Conservation (phyloP, 2,797 vertebrate genomes). For the Silurus lanzhouensis region DNA sequence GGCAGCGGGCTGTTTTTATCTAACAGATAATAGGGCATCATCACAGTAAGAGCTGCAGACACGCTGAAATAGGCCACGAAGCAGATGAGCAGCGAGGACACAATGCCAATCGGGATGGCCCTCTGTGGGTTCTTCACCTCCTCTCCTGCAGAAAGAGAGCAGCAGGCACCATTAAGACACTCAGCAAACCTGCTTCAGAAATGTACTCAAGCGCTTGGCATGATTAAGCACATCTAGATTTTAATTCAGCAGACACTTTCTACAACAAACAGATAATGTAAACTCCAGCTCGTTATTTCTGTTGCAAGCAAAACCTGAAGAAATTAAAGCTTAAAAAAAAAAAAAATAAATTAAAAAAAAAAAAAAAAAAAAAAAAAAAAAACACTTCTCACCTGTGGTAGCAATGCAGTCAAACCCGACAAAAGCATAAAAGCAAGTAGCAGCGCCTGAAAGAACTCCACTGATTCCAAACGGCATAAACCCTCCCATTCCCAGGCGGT, state of each 20-base stretch:
- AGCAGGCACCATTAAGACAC: neutral
- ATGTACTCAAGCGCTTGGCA: neutral
- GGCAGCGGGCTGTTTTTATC: slow-evolving; percentile 83
- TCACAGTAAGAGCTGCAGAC: slow-evolving; percentile 84
- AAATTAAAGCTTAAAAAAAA: neutral
- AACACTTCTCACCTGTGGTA: slow-evolving; percentile 83
- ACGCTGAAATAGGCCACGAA: slow-evolving; percentile 87
- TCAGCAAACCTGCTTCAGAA: neutral
- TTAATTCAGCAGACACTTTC: no score
- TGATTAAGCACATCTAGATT: neutral
- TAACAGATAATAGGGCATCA: slow-evolving; percentile 88
- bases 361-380: neutral
- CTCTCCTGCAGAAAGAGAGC: slow-evolving; percentile 73
- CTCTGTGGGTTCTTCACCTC: slow-evolving; percentile 89
- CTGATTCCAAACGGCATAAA: slow-evolving; percentile 92
- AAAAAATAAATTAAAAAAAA: no score
- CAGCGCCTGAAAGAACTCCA: slow-evolving; percentile 91
- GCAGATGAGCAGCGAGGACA: slow-evolving; percentile 85
- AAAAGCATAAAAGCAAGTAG: slow-evolving; percentile 97
- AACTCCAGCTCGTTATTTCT: neutral
- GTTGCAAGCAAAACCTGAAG: neutral
- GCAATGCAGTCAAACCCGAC: slow-evolving; percentile 98
- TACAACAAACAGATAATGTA: neutral
- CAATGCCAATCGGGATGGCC: slow-evolving; percentile 86
- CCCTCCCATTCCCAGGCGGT: slow-evolving; percentile 77